Conservation (phyloP, 1,140 invertebrate species). For the Panagrolaimus sp. region DNA sequence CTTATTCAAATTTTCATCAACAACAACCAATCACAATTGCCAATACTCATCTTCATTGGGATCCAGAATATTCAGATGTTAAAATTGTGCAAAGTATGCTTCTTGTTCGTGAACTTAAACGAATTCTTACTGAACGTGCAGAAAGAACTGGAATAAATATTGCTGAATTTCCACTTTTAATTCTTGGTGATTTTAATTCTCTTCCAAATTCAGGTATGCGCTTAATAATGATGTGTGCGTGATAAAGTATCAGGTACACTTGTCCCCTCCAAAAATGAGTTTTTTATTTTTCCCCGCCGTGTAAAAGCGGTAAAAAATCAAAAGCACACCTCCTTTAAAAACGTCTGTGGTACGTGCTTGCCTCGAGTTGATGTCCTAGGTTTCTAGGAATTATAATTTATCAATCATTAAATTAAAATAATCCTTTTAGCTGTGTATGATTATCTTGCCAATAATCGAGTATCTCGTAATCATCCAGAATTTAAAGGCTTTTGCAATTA, state of each 20-base stretch:
- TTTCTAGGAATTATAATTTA: too few species aligned
- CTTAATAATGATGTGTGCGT: too few species aligned
- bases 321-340: too few species aligned
- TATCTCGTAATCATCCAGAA: conserved; percentile 82
- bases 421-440: conserved; percentile 78
- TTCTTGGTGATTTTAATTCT: conserved; percentile 98
- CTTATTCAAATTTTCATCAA: conserved; percentile 68
- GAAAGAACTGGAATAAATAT: conserved; percentile 22
- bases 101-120: conserved; percentile 78
- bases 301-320: too few species aligned
- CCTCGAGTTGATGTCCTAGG: too few species aligned
- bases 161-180: conserved; percentile 75
- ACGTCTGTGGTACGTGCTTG: too few species aligned
- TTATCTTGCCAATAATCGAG: conserved; percentile 79
- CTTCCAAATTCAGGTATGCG: conserved; percentile 88
- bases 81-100: conserved; percentile 99
- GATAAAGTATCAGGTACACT: too few species aligned
- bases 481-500: conserved; percentile 89
- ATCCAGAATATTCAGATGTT: conserved; percentile 99
- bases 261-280: too few species aligned
- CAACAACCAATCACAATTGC: conserved; percentile 24
- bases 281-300: too few species aligned
- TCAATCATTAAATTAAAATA: neutral
- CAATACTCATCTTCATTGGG: conserved; percentile 83
- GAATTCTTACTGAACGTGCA: conserved; percentile 45